A percentile compares a stretch with the other conserved stretches of the same genome.
These are phyloP conservation scores for Lapara coniferarum DNA, from an alignment of 2,888 invertebrate genomes.

Conservation along the genomic window DNA sequence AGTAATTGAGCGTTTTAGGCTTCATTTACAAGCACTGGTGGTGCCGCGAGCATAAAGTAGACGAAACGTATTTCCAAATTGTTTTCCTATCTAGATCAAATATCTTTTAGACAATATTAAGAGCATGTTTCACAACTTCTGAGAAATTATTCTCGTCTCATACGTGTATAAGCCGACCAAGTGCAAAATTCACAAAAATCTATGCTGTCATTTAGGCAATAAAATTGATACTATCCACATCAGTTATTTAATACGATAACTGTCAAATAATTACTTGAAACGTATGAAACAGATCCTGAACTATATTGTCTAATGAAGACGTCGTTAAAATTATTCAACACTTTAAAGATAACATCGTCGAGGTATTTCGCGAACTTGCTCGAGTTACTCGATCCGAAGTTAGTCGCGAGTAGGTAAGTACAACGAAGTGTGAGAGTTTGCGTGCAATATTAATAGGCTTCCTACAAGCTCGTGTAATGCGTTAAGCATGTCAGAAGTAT, in stretches of 20 bases:
- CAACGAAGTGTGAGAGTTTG: neutral
- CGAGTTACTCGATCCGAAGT: conserved; percentile 13
- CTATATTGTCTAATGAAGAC: neutral
- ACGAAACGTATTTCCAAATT: neutral
- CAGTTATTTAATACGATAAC: too few species aligned
- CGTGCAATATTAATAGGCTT: neutral
- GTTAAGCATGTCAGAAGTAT: neutral
- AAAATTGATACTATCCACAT: too few species aligned
- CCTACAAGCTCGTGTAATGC: too few species aligned
- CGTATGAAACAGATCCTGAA: neutral
- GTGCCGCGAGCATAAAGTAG: neutral
- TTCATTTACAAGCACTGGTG: too few species aligned
- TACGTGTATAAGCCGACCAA: too few species aligned
- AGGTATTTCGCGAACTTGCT: conserved; percentile 5
- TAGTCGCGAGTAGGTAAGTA: neutral
- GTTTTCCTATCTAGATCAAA: neutral
- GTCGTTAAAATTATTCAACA: neutral
- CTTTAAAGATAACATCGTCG: conserved; percentile 11
- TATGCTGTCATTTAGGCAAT: too few species aligned
- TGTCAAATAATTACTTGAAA: too few species aligned
- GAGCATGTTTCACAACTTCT: neutral
- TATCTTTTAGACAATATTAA: neutral
- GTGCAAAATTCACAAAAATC: too few species aligned
- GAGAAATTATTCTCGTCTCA: too few species aligned
- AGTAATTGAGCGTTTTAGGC: too few species aligned